Conservation (phyloP, 2,888 invertebrate species). For the Thymelicus sylvestris region DNA sequence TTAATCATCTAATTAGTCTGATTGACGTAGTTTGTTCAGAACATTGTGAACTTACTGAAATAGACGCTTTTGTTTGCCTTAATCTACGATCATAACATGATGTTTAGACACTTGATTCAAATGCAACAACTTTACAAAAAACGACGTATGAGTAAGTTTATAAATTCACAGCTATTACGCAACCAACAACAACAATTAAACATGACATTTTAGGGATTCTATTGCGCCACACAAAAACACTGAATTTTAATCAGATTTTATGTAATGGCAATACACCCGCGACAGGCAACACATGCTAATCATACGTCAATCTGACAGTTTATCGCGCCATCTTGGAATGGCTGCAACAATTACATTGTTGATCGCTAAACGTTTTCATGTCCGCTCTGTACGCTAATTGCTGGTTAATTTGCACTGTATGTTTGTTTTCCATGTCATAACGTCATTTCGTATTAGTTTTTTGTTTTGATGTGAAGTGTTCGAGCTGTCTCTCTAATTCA, state of each 20-base stretch:
- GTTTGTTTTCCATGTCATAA: constrained; percentile 35
- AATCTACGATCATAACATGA: no score
- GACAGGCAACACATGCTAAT: constrained; percentile 35
- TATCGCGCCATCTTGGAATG: constrained; percentile 52
- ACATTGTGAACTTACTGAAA: not conserved
- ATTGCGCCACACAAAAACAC: constrained; percentile 20
- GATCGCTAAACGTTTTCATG: constrained; percentile 39
- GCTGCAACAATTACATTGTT: constrained; percentile 54
- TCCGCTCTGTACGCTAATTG: constrained; percentile 37
- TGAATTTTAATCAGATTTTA: constrained; percentile 34
- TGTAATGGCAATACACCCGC: constrained; percentile 26
- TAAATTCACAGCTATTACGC: constrained; percentile 12
- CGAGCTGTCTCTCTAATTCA: constrained; percentile 1
- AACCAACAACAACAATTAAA: constrained; percentile 8
- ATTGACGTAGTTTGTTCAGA: not conserved
- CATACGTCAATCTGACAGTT: constrained; percentile 57
- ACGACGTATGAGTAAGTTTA: not conserved
- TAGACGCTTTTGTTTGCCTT: not conserved
- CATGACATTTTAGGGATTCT: constrained; percentile 25
- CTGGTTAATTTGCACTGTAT: constrained; percentile 35
- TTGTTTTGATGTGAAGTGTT: constrained; percentile 22
- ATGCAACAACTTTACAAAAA: not conserved
- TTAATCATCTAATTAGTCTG: constrained; percentile 1
- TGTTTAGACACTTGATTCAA: not conserved
- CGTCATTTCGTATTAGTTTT: constrained; percentile 35